A percentile compares a stretch with the other conserved stretches of the same genome.
phyloP scores from a whole-genome alignment of 2,888 invertebrate genomes.

The Stenichneumon culpator region DNA sequence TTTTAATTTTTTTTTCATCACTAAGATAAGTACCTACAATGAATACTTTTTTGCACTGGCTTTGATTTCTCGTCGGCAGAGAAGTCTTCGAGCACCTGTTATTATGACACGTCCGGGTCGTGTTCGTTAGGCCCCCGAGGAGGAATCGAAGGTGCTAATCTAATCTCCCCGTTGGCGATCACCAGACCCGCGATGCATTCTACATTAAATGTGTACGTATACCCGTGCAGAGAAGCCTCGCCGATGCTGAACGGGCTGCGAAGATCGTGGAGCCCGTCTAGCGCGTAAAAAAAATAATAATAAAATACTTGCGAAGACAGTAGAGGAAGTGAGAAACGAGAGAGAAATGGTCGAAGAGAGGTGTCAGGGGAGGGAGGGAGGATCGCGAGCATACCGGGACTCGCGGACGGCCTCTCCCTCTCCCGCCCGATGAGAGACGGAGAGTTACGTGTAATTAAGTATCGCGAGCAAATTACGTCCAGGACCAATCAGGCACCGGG shows the following conservation, averaged over 20 bases:
- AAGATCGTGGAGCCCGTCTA: conserved; percentile 18
- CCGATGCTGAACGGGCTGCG: conserved; percentile 15
- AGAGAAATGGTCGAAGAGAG: conserved; percentile 34
- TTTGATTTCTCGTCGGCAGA: conserved; percentile 37
- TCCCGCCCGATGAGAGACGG: conserved; percentile 18
- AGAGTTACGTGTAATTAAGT: conserved; percentile 79
- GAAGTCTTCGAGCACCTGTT: conserved; percentile 70
- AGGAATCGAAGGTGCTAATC: conserved; percentile 80
- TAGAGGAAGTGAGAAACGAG: conserved; percentile 21
- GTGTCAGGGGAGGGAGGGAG: conserved; percentile 30
- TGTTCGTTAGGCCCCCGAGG: conserved; percentile 69
- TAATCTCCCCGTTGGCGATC: conserved; percentile 79
- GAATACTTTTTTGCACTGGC: conserved; percentile 23
- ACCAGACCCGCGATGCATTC: conserved; percentile 70
- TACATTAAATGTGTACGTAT: conserved; percentile 8
- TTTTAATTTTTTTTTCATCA: not conserved
- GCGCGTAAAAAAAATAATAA: conserved; percentile 5
- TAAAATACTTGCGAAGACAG: not conserved
- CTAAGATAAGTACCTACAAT: not conserved
- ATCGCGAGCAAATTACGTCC: conserved; percentile 75
- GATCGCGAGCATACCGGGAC: conserved; percentile 28
- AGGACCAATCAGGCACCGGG: conserved; percentile 75
- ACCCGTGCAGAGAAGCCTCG: not conserved
- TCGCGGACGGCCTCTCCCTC: conserved; percentile 3
- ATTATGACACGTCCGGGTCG: conserved; percentile 73